A percentile compares a stretch with the other conserved stretches of the same genome.
Conservation (phyloP, 1,140 invertebrate genomes). For the Belonocnema kinseyi region DNA sequence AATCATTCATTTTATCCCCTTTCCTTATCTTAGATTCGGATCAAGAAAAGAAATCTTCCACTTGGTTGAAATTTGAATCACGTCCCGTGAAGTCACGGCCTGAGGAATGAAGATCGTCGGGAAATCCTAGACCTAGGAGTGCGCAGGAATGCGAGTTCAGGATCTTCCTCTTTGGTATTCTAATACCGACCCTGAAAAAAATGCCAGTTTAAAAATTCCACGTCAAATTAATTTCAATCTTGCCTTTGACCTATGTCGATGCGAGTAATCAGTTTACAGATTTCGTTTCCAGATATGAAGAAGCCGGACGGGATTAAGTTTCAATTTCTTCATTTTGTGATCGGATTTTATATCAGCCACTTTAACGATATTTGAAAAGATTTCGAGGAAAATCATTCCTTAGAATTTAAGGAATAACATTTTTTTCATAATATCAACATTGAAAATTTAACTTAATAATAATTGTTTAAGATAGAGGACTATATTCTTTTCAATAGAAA, state of each 20-base stretch:
- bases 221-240: slow-evolving; percentile 24
- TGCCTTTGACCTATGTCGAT: not conserved
- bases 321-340: no score
- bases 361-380: no score
- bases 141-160: slow-evolving; percentile 22
- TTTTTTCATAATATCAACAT: no score
- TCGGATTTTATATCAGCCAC: no score
- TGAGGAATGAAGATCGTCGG: not conserved
- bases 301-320: not conserved
- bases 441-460: no score
- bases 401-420: no score
- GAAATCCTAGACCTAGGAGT: not conserved
- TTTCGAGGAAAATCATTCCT: no score
- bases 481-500: no score
- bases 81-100: slow-evolving; percentile 28
- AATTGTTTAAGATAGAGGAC: no score
- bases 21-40: slow-evolving; percentile 35
- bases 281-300: not conserved
- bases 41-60: slow-evolving; percentile 36
- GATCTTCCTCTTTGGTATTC: slow-evolving; percentile 26
- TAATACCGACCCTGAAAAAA: not conserved
- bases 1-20: slow-evolving; percentile 25
- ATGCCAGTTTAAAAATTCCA: not conserved
- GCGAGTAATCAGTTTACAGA: slow-evolving; percentile 7
- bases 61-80: slow-evolving; percentile 41